Conservation (phyloP, 2,113 vertebrate genomes). For the Willisornis vidua region DNA sequence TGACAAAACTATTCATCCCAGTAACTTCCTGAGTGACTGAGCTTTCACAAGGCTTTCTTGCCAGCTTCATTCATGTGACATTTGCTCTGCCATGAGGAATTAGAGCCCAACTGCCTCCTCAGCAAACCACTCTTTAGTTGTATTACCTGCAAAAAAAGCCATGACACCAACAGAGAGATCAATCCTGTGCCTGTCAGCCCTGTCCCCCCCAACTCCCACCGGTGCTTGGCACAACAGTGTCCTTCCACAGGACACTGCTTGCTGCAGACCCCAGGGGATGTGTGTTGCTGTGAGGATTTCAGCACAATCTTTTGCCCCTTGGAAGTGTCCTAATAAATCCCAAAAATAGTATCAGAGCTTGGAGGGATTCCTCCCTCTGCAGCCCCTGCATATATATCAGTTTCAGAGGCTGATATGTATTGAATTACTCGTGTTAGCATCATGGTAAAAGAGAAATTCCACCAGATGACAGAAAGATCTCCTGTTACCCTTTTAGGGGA, state of each 20-base stretch:
- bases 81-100: not conserved
- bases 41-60: not conserved
- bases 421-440: not conserved
- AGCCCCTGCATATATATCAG: not conserved
- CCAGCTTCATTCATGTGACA: not conserved
- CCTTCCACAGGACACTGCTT: not conserved
- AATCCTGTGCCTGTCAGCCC: not conserved
- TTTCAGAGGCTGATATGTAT: not conserved
- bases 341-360: not conserved
- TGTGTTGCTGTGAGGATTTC: not conserved
- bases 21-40: not conserved
- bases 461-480: not conserved
- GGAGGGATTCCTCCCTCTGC: not conserved
- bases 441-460: not conserved
- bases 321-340: not conserved
- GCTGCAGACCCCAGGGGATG: not conserved
- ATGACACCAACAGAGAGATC: not conserved
- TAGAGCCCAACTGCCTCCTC: not conserved
- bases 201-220: not conserved
- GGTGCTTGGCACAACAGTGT: fast-evolving
- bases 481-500: not conserved
- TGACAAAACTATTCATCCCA: not conserved
- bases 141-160: not conserved
- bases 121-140: not conserved
- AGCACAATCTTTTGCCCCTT: not conserved